phyloP scores from a whole-genome alignment of 2,113 vertebrate genomes.

The Thalassarche chlororhynchos region DNA sequence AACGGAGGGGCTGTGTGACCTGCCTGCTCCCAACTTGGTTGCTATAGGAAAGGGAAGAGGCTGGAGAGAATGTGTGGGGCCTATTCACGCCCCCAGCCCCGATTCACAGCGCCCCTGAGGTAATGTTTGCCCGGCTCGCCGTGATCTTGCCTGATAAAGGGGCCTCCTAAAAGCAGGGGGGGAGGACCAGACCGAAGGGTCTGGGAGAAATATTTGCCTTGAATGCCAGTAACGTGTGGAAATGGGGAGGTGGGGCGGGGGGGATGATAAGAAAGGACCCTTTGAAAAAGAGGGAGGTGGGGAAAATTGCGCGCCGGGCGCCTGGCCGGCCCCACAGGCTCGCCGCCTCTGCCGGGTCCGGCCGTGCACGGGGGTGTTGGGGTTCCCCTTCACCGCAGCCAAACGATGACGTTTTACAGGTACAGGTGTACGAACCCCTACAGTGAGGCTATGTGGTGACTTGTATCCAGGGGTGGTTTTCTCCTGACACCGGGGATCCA shows the following conservation, averaged over 20 bases:
- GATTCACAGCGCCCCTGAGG: slow-evolving; percentile 66
- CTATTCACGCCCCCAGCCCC: slow-evolving; percentile 62
- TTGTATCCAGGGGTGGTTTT: not conserved
- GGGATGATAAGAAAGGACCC: slow-evolving; percentile 41
- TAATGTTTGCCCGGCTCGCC: slow-evolving; percentile 66
- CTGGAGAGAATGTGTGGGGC: slow-evolving; percentile 68
- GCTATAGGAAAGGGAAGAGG: slow-evolving; percentile 71
- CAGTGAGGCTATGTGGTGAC: not conserved
- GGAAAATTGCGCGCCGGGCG: not conserved
- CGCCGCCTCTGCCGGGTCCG: fast-evolving
- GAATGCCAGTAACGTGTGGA: slow-evolving; percentile 49
- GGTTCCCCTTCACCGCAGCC: not conserved
- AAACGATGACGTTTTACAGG: not conserved
- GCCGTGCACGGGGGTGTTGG: not conserved
- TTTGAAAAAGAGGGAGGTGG: slow-evolving; percentile 53
- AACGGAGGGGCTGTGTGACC: slow-evolving; percentile 68
- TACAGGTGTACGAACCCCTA: not conserved
- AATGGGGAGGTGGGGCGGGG: not conserved
- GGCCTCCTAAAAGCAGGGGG: slow-evolving; percentile 40
- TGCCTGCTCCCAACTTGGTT: slow-evolving; percentile 64
- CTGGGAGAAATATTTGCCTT: slow-evolving; percentile 69
- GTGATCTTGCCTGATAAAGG: slow-evolving; percentile 59
- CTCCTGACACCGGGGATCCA: fast-evolving
- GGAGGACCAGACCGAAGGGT: slow-evolving; percentile 16
- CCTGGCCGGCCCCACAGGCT: not conserved